phyloP scores from a whole-genome alignment of 2,888 invertebrate species.

The Synanthedon formicaeformis region DNA sequence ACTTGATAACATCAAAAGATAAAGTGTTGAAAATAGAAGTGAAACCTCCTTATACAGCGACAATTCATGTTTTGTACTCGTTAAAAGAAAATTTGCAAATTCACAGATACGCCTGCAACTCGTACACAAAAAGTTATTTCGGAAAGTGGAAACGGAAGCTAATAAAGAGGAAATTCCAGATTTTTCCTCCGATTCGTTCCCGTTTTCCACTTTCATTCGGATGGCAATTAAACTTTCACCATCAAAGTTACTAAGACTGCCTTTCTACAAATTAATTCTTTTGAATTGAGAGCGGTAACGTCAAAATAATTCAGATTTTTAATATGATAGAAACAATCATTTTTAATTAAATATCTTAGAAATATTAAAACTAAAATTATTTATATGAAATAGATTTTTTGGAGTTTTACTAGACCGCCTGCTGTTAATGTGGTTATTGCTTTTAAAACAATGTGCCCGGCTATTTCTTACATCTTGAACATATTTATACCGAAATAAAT shows the following conservation, averaged over 20 bases:
- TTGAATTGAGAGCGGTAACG: not conserved
- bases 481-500: no score
- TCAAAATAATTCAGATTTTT: not conserved
- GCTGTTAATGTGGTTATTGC: no score
- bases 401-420: no score
- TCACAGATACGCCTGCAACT: not conserved
- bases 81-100: no score
- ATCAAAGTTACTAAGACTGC: constrained; percentile 5
- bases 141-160: constrained; percentile 1
- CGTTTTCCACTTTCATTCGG: constrained; percentile 3
- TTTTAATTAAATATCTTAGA: not conserved
- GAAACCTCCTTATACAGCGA: no score
- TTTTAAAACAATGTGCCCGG: no score
- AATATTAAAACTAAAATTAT: no score
- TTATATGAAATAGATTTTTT: no score
- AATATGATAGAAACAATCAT: not conserved
- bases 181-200: not conserved
- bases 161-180: not conserved
- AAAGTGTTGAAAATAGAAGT: no score
- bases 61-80: no score
- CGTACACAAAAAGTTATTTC: constrained; percentile 5
- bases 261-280: constrained; percentile 1
- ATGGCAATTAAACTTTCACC: constrained; percentile 7
- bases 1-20: no score
- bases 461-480: no score